phyloP scores from a whole-genome alignment of 2,797 vertebrate species.

The Poecilia picta region DNA sequence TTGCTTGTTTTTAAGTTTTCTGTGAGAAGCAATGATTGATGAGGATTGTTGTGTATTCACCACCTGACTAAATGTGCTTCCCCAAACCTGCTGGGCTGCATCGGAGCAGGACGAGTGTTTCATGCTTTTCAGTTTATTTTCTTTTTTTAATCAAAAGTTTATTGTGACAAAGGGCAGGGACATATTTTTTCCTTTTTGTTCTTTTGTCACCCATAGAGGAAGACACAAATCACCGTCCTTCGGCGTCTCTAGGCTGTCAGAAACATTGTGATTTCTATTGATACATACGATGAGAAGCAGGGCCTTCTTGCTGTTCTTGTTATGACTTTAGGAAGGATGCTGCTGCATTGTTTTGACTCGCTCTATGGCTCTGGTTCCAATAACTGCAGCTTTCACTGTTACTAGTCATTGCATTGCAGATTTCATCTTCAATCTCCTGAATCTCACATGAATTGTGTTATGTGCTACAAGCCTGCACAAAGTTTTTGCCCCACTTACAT shows the following conservation, averaged over 20 bases:
- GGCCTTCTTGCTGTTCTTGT: not conserved
- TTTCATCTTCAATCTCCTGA: not conserved
- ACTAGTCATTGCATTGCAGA: not conserved
- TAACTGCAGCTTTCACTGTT: not conserved
- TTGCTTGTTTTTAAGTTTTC: too few species aligned
- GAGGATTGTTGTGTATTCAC: not conserved
- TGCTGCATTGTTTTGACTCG: not conserved
- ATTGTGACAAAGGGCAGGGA: not conserved
- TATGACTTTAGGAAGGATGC: not conserved
- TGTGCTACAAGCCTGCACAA: too few species aligned
- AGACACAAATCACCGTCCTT: not conserved
- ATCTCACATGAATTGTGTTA: too few species aligned
- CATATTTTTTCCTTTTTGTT: too few species aligned
- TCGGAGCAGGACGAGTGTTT: not conserved
- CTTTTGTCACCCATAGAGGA: too few species aligned
- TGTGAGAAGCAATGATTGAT: not conserved
- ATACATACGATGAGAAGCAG: not conserved
- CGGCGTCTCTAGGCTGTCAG: not conserved
- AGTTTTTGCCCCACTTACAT: not conserved
- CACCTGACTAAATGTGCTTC: not conserved
- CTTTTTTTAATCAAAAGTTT: too few species aligned
- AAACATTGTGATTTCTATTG: not conserved
- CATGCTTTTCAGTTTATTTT: not conserved
- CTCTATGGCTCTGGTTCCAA: not conserved
- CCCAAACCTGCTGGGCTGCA: not conserved